Evolutionary conservation across 2,113 vertebrate genomes (phyloP).

Genomic region (Haemorhous mexicanus): DNA sequence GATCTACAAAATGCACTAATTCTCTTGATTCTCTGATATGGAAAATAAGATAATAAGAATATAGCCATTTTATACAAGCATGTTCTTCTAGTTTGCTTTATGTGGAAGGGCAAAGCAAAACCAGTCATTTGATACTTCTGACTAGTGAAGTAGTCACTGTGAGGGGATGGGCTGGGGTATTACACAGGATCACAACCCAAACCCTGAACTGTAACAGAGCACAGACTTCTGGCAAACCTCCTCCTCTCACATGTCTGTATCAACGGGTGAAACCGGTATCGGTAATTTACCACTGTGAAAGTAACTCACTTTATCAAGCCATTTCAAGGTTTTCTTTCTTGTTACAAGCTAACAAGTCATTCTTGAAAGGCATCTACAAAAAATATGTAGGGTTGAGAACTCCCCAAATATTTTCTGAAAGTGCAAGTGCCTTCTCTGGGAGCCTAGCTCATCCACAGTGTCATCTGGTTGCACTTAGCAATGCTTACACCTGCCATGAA

Average conservation of each 20-base stretch:
- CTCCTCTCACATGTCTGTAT: neutral
- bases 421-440: neutral
- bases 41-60: neutral
- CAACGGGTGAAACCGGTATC: neutral
- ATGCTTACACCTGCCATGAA: neutral
- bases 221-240: neutral
- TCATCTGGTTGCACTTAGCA: neutral
- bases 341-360: neutral
- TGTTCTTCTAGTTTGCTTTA: neutral
- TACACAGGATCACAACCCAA: neutral
- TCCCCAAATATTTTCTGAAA: neutral
- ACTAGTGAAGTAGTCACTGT: neutral
- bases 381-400: neutral
- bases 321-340: neutral
- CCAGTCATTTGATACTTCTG: neutral
- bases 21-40: neutral
- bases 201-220: neutral
- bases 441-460: neutral
- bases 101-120: neutral
- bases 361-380: neutral
- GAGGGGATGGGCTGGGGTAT: neutral
- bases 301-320: neutral
- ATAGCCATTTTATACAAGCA: neutral
- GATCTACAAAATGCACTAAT: neutral
- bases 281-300: neutral